Conservation (phyloP, 1,140 invertebrate genomes). For the Mylabris phalerata region DNA sequence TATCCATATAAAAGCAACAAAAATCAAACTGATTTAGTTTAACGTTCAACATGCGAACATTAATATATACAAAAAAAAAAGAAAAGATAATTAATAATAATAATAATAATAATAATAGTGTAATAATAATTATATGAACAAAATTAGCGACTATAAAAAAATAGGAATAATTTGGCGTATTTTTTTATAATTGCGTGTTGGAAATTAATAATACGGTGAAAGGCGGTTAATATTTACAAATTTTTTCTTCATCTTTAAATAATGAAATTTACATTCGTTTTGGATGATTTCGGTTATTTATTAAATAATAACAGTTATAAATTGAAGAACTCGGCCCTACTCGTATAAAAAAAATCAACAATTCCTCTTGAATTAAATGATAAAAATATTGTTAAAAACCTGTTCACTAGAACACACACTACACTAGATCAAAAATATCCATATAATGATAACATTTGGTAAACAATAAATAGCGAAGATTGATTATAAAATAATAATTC, state of each 20-base stretch:
- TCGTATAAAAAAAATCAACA: constrained; percentile 9
- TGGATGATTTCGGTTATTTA: no score
- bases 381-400: constrained; percentile 26
- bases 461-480: constrained; percentile 33
- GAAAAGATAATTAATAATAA: constrained; percentile 8
- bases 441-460: constrained; percentile 31
- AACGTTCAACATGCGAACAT: constrained; percentile 16
- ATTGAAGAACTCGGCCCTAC: constrained; percentile 22
- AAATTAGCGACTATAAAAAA: constrained; percentile 17
- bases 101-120: constrained; percentile 6
- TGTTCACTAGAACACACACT: constrained; percentile 30
- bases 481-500: constrained; percentile 19
- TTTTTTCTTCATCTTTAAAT: not conserved
- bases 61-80: constrained; percentile 10
- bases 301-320: not conserved
- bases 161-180: constrained; percentile 13
- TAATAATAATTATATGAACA: constrained; percentile 7
- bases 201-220: constrained; percentile 13
- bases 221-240: constrained; percentile 9
- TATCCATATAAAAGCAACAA: constrained; percentile 13
- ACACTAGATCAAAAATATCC: constrained; percentile 27
- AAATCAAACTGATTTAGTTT: constrained; percentile 8
- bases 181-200: constrained; percentile 5
- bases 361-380: constrained; percentile 7
- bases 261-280: no score